phyloP scores from a whole-genome alignment of 2,113 vertebrate species.

The Melospiza georgiana region DNA sequence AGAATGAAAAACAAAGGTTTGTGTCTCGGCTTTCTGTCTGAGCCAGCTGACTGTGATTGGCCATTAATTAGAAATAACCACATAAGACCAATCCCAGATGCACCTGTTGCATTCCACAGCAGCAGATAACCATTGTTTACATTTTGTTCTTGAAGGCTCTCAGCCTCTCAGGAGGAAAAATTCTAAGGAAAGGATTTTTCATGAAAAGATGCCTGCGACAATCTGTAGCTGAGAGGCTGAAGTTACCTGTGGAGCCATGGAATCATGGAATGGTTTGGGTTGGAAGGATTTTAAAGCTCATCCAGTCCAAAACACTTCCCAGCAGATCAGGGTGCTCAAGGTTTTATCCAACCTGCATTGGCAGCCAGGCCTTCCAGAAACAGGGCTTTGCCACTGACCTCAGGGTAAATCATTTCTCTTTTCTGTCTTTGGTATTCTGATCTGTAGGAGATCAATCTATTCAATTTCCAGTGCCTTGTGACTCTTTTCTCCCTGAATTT shows the following conservation, averaged over 20 bases:
- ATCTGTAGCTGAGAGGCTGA: neutral
- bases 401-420: fast-evolving
- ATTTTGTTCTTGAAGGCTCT: too few species aligned
- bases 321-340: neutral
- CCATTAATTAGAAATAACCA: too few species aligned
- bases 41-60: too few species aligned
- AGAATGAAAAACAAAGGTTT: too few species aligned
- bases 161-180: too few species aligned
- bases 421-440: neutral
- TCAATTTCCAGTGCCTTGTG: neutral
- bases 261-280: neutral
- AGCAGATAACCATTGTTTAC: too few species aligned
- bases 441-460: neutral
- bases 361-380: neutral
- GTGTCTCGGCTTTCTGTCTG: too few species aligned
- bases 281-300: neutral
- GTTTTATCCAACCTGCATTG: neutral
- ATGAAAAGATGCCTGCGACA: too few species aligned
- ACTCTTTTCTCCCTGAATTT: neutral
- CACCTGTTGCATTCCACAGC: too few species aligned
- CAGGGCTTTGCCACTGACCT: neutral
- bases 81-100: too few species aligned
- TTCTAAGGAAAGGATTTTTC: too few species aligned
- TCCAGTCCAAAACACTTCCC: neutral
- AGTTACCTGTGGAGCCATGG: neutral